A percentile compares a stretch with the other conserved stretches of the same genome.
These are phyloP conservation scores for Glossosoma conforme DNA, from an alignment of 1,140 invertebrate species.

Conservation along the genomic window DNA sequence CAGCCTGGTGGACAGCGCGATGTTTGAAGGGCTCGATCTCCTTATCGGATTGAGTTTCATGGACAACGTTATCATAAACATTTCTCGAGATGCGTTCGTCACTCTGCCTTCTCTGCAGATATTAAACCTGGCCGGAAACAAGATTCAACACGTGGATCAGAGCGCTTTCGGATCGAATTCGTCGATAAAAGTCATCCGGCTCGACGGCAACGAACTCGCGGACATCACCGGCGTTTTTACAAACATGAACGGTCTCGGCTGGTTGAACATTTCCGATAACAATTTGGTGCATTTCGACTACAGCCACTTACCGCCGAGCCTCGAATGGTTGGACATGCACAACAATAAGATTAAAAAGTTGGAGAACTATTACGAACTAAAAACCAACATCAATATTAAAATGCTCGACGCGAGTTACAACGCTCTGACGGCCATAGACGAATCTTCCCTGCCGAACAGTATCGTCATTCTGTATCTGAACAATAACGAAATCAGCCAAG, in stretches of 20 bases:
- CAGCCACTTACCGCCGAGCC: constrained; percentile 58
- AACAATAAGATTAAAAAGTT: constrained; percentile 64
- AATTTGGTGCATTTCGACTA: constrained; percentile 66
- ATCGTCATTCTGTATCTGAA: constrained; percentile 71
- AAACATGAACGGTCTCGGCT: constrained; percentile 60
- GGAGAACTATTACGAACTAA: constrained; percentile 69
- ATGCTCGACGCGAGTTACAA: constrained; percentile 76
- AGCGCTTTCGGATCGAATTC: constrained; percentile 63
- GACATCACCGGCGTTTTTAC: constrained; percentile 66
- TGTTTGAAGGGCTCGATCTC: constrained; percentile 60
- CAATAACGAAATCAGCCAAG: constrained; percentile 67
- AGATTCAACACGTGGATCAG: constrained; percentile 61
- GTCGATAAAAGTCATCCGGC: constrained; percentile 60
- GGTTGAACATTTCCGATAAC: constrained; percentile 70
- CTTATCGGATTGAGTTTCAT: constrained; percentile 60
- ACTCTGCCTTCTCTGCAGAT: constrained; percentile 62
- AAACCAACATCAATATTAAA: constrained; percentile 67
- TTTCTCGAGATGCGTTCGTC: constrained; percentile 63
- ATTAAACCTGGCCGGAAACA: constrained; percentile 65
- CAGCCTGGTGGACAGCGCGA: constrained; percentile 53
- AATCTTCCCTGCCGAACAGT: constrained; percentile 66
- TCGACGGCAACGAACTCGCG: constrained; percentile 64
- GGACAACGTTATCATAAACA: constrained; percentile 63
- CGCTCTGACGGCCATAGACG: constrained; percentile 61
- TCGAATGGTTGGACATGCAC: constrained; percentile 70